phyloP scores from a whole-genome alignment of 2,888 invertebrate genomes.

The Clunio marinus region DNA sequence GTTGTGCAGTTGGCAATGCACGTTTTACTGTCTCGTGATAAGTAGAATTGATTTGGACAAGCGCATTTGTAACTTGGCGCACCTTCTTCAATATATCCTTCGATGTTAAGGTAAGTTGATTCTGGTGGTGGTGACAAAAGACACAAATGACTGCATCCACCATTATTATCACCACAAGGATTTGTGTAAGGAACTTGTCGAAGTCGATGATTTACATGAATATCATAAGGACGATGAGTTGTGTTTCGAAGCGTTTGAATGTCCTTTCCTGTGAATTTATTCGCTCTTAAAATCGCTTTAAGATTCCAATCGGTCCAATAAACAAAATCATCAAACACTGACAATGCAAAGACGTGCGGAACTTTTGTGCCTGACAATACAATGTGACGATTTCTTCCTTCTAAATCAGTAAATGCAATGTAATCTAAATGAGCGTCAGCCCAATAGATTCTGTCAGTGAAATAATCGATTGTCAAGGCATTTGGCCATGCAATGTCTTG shows the following conservation, averaged over 20 bases:
- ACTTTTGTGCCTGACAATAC: slow-evolving; percentile 75
- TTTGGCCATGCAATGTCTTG: slow-evolving; percentile 98
- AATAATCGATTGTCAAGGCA: slow-evolving; percentile 92
- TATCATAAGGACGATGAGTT: slow-evolving; percentile 91
- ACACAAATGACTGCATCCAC: slow-evolving; percentile 94
- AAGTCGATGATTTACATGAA: slow-evolving; percentile 87
- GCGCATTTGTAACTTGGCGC: slow-evolving; percentile 77
- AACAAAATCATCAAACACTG: slow-evolving; percentile 86
- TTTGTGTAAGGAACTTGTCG: slow-evolving; percentile 79
- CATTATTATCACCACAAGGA: slow-evolving; percentile 89
- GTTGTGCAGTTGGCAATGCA: slow-evolving; percentile 92
- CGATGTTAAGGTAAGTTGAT: slow-evolving; percentile 70
- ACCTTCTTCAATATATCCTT: slow-evolving; percentile 76
- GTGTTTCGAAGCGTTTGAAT: slow-evolving; percentile 75
- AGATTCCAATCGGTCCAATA: slow-evolving; percentile 99
- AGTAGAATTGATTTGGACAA: slow-evolving; percentile 91
- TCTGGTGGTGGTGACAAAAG: slow-evolving; percentile 78
- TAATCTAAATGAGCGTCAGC: slow-evolving; percentile 98
- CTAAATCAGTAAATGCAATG: slow-evolving; percentile 89
- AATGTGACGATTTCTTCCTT: slow-evolving; percentile 80
- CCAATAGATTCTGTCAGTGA: slow-evolving; percentile 92
- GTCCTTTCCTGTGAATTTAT: slow-evolving; percentile 83
- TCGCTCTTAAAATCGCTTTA: slow-evolving; percentile 83
- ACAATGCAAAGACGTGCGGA: slow-evolving; percentile 93
- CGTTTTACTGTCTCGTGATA: slow-evolving; percentile 75